phyloP scores from a whole-genome alignment of 2,797 vertebrate genomes.

The Thamnophis elegans region DNA sequence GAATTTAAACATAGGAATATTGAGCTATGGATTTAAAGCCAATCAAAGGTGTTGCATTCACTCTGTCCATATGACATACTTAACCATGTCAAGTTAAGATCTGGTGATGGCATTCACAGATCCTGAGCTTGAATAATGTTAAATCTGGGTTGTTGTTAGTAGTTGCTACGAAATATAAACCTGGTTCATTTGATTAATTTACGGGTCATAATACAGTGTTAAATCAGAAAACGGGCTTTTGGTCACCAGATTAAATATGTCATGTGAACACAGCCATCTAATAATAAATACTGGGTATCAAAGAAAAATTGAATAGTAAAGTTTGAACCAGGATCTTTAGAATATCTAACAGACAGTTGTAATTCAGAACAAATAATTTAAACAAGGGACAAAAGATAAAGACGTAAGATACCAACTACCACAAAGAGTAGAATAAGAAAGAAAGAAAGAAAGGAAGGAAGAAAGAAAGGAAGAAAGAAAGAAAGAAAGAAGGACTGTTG shows the following conservation, averaged over 20 bases:
- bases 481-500: background rate
- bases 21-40: background rate
- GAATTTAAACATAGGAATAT: background rate
- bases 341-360: slow-evolving; percentile 39
- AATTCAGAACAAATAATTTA: slow-evolving; percentile 28
- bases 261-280: background rate
- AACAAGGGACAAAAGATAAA: slow-evolving; percentile 22
- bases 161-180: background rate
- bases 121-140: background rate
- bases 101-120: background rate
- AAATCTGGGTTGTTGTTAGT: background rate
- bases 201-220: background rate
- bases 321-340: background rate
- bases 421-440: background rate
- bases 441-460: slow-evolving; percentile 1
- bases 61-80: background rate
- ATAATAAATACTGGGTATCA: background rate
- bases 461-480: background rate
- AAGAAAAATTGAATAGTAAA: background rate
- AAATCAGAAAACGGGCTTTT: background rate
- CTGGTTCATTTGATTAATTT: background rate
- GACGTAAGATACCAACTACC: slow-evolving; percentile 32
- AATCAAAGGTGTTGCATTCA: background rate
- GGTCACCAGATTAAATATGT: background rate
- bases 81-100: background rate